A percentile compares a stretch with the other conserved stretches of the same genome.
phyloP scores from a whole-genome alignment of 2,113 vertebrate species.

The Martes martes region DNA sequence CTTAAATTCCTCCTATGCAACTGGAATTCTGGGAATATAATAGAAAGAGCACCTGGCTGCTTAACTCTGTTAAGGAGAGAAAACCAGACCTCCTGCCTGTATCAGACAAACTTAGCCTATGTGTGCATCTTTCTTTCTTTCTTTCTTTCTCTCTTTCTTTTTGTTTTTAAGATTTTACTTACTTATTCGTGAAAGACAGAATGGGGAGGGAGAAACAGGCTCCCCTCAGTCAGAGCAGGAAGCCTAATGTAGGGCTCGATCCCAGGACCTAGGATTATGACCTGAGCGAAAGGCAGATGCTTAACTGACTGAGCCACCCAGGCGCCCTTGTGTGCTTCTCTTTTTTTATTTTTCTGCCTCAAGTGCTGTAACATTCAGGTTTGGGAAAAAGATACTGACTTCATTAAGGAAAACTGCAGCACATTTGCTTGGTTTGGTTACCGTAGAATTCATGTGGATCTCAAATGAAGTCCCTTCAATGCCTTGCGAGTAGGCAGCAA shows the following conservation, averaged over 20 bases:
- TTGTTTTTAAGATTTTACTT: no score
- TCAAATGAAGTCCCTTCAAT: background rate
- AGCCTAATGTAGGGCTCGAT: no score
- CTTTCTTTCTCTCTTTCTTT: no score
- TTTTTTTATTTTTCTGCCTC: background rate
- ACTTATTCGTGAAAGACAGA: no score
- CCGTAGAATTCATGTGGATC: background rate
- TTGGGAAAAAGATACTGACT: background rate
- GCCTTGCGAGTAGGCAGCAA: background rate
- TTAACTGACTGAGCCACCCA: no score
- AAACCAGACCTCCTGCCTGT: background rate
- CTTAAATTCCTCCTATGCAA: background rate
- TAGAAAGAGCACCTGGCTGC: background rate
- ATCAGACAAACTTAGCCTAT: background rate
- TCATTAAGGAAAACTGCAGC: background rate
- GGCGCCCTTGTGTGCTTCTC: no score
- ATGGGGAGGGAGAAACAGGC: no score
- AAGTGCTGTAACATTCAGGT: background rate
- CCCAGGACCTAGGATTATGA: no score
- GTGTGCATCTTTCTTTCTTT: no score
- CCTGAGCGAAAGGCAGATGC: no score
- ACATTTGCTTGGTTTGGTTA: background rate
- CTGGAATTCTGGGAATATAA: background rate
- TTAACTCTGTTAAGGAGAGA: background rate
- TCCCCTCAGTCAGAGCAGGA: no score